phyloP scores from a whole-genome alignment of 2,888 invertebrate species.

The Coenonympha glycerion region DNA sequence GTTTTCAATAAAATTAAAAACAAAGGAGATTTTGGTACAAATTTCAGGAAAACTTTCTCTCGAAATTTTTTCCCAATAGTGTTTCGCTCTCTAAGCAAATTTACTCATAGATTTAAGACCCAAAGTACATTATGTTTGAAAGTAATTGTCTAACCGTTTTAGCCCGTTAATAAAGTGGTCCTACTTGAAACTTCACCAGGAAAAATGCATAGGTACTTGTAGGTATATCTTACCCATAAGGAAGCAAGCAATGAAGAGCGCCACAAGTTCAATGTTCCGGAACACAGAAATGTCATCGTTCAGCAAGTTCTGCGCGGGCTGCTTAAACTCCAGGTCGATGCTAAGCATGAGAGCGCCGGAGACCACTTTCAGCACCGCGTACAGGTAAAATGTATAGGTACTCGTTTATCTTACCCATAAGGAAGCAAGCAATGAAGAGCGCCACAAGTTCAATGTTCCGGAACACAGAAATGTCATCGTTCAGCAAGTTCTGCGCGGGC shows the following conservation, averaged over 20 bases:
- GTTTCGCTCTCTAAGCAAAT: no score
- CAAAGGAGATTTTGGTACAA: no score
- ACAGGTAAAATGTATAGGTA: constrained; percentile 64
- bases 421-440: constrained; percentile 82
- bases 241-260: constrained; percentile 82
- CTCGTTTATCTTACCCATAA: constrained; percentile 80
- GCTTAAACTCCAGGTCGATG: constrained; percentile 85
- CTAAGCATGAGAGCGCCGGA: constrained; percentile 81
- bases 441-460: constrained; percentile 82
- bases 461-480: constrained; percentile 80
- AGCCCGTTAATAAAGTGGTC: no score
- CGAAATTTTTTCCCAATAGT: no score
- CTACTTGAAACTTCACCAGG: no score
- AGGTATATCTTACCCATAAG: constrained; percentile 80
- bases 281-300: constrained; percentile 81
- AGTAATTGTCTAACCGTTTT: no score
- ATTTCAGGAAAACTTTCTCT: no score
- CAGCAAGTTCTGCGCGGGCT: constrained; percentile 81
- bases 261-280: constrained; percentile 81
- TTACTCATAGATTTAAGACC: no score
- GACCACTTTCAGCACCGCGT: constrained; percentile 80
- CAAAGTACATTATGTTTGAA: no score
- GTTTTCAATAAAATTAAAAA: no score
- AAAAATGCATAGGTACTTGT: constrained; percentile 54
- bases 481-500: constrained; percentile 81